Conservation (phyloP, 2,797 vertebrate species). For the Phoeniculus purpureus region DNA sequence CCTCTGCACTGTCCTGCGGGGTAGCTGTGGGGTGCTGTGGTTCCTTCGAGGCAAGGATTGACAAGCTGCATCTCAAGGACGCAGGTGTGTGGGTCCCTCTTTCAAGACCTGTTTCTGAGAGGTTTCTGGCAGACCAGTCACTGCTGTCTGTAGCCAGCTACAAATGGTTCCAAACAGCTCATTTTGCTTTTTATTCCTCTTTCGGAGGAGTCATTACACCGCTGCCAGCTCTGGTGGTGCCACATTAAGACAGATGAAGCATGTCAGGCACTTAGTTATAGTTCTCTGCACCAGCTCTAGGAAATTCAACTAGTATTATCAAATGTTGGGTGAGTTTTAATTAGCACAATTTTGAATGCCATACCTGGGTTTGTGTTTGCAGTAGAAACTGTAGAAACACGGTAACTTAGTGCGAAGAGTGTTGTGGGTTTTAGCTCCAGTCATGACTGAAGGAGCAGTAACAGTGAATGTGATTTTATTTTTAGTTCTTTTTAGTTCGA, state of each 20-base stretch:
- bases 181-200: not conserved
- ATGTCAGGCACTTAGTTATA: not conserved
- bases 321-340: not conserved
- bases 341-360: not conserved
- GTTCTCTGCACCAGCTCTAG: not conserved
- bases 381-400: not conserved
- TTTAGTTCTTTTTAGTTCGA: not conserved
- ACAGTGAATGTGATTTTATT: not conserved
- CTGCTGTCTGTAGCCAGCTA: not conserved
- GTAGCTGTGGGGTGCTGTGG: too few relatives aligned
- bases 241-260: not conserved
- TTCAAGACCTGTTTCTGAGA: not conserved
- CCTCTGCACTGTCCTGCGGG: not conserved
- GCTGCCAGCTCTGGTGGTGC: not conserved
- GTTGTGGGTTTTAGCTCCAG: not conserved
- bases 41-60: not conserved
- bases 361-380: not conserved
- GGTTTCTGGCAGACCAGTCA: rapidly evolving
- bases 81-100: not conserved
- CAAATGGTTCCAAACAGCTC: not conserved
- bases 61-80: not conserved
- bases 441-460: not conserved
- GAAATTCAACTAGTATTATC: not conserved
- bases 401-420: not conserved
- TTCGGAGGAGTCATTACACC: rapidly evolving